Conservation (phyloP, 2,113 vertebrate genomes). For the Nycticorax nycticorax region DNA sequence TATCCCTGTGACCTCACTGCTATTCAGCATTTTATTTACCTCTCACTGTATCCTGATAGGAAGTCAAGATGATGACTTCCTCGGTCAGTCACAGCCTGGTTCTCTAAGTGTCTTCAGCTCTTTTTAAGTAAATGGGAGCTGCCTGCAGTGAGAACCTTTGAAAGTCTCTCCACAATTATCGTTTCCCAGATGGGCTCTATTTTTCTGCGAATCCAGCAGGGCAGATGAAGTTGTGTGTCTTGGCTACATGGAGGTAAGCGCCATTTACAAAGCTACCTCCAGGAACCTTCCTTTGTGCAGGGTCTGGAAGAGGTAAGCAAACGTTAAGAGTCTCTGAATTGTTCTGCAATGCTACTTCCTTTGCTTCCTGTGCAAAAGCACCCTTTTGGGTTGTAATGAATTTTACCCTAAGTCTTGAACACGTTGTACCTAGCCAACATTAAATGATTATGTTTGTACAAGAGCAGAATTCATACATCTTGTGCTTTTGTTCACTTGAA, state of each 20-base stretch:
- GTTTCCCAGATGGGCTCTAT: not conserved
- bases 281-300: not conserved
- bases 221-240: not conserved
- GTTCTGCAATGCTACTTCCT: not conserved
- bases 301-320: not conserved
- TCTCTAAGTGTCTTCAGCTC: not conserved
- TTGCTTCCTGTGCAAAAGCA: not conserved
- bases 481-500: not conserved
- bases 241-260: not conserved
- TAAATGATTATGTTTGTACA: not conserved
- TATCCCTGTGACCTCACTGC: not conserved
- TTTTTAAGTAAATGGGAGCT: not conserved
- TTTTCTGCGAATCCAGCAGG: not conserved
- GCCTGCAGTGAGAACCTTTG: not conserved
- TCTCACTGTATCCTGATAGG: not conserved
- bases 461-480: not conserved
- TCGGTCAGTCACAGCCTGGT: not conserved
- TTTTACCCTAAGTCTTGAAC: not conserved
- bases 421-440: not conserved
- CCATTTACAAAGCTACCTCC: not conserved
- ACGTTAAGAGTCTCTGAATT: not conserved
- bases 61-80: not conserved
- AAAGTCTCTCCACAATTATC: not conserved
- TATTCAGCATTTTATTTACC: not conserved
- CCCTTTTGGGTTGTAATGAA: not conserved